Evolutionary conservation across 2,888 invertebrate genomes (phyloP).

Genomic region (Aphrophora alni): DNA sequence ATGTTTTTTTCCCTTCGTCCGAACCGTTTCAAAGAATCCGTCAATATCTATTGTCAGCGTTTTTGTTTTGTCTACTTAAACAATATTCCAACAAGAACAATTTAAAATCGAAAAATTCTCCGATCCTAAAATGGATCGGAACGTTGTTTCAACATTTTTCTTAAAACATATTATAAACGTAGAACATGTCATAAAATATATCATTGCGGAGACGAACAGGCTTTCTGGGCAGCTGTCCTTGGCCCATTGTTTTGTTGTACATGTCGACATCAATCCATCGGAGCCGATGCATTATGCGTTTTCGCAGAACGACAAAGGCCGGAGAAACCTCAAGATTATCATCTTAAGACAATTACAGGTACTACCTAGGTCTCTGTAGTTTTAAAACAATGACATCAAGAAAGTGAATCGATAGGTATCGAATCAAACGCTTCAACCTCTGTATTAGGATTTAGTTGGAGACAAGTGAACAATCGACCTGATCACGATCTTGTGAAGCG

Average conservation of each 20-base stretch:
- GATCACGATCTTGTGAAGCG: no score
- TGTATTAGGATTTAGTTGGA: no score
- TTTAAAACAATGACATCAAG: not conserved
- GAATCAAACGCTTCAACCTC: no score
- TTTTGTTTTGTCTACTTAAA: not conserved
- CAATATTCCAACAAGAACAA: conserved; percentile 9
- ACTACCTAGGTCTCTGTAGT: not conserved
- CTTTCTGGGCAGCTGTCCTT: not conserved
- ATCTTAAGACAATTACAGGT: not conserved
- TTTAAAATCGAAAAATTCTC: not conserved
- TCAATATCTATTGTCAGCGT: not conserved
- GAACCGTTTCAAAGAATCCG: conserved; percentile 6
- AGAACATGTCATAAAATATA: not conserved
- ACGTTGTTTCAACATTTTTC: not conserved
- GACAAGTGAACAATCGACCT: no score
- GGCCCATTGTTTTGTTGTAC: not conserved
- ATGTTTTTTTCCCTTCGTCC: not conserved
- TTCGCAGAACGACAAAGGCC: not conserved
- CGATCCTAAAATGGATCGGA: not conserved
- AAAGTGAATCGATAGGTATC: not conserved
- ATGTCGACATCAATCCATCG: not conserved
- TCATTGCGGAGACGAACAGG: not conserved
- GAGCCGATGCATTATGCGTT: not conserved
- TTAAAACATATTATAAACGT: not conserved
- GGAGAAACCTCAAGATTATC: not conserved